Base-by-base conservation (phyloP, 2,113 vertebrate species). In the Dinomys branickii region DNA sequence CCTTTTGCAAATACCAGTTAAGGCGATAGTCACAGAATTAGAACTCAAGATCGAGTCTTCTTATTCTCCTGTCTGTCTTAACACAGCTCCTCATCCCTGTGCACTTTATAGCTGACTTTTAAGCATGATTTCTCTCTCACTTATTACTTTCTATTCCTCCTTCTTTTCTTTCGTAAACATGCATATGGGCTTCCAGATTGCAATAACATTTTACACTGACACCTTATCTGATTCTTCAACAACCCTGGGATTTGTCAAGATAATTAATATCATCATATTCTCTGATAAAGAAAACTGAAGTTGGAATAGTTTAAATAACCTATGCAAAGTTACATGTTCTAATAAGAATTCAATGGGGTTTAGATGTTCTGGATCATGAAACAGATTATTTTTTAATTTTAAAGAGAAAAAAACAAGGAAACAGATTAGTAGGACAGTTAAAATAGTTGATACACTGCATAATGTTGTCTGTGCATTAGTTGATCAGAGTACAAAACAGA, bases 221-320 rank as follows among this genome's bases (percentile, higher is more conserved):
- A 80, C 3, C 1, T 11, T 28, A 91, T 56, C 83, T 22, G 33
- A 80, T 83, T 14, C 13, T 78, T 90, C 54, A 67, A 22, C 17
- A 71, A 73, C 7, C 38, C 35, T 82, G n/a, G 30, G 6, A 47
- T 69, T 78, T 61, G 8, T 93, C 26, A 35, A 52, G n/a, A 63
- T 59, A 41, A 89, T 1, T 54, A 92, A 87, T 7, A 58, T 38
- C 77, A 80, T 38, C 10, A 71, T n/a, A 77, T n/a, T 75, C 30
- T 12, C 11, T 77, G 26, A 91, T 77, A 93, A 81, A 92, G 12
- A 95, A 94, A 96, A 87, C 4, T 44, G 7, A 88, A n/a, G 38
- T 54, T 80, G 47, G 52, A 83, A 77, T 61, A 86, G 58, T 69
- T 41, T 33, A 77, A 95, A 84, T 67, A 87, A 89, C 5, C 77